phyloP scores from a whole-genome alignment of 2,797 vertebrate genomes.

The Coilia nasus region DNA sequence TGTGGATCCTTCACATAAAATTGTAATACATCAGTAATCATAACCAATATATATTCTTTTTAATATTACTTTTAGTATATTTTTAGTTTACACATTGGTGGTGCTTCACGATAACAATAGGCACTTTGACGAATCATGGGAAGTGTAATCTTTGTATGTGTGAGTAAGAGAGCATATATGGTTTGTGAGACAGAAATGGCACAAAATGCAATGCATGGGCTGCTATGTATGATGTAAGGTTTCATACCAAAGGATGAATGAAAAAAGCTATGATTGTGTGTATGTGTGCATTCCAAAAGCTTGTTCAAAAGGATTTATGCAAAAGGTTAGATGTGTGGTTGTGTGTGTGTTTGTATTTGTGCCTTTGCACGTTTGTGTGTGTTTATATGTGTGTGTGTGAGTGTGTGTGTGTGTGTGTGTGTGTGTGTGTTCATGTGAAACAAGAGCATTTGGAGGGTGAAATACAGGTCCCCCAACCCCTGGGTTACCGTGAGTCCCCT shows the following conservation, averaged over 20 bases:
- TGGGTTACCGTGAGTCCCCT: conserved; percentile 67
- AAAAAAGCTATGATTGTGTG: too few species aligned
- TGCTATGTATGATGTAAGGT: neutral
- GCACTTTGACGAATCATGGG: neutral
- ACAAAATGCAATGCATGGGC: neutral
- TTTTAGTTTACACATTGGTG: neutral
- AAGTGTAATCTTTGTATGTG: neutral
- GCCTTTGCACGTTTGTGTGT: neutral
- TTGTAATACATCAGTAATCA: neutral
- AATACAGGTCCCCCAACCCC: conserved; percentile 69
- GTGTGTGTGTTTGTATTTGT: neutral
- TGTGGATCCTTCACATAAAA: neutral
- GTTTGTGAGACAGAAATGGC: neutral
- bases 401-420: neutral
- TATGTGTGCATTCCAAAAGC: too few species aligned
- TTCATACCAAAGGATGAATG: too few species aligned
- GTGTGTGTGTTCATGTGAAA: conserved; percentile 45
- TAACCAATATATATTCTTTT: neutral
- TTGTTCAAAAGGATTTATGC: neutral
- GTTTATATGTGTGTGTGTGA: neutral
- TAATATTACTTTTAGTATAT: neutral
- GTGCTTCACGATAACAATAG: neutral
- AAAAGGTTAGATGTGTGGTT: conserved; percentile 36
- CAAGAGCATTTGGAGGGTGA: conserved; percentile 66
- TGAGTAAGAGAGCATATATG: neutral